Base-by-base conservation (phyloP, 2,113 vertebrate genomes). In the Apaloderma vittatum region DNA sequence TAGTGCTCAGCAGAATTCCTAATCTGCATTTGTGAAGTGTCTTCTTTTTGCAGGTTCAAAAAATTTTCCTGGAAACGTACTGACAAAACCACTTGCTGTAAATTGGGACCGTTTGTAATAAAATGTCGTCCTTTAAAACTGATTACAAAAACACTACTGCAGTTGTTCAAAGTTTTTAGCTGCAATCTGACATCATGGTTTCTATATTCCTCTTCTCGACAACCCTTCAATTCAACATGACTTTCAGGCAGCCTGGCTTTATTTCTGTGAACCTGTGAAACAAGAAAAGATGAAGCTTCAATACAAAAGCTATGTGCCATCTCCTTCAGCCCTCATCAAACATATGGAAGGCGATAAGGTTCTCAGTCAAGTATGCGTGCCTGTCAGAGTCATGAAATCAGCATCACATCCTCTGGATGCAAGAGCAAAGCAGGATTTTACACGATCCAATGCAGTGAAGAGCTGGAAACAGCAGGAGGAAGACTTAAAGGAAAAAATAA, bases 251-350 rank as follows among this genome's bases (percentile, higher is more conserved):
- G 91, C 99, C 99, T 86, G 98, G 98, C 96, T 99, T 99, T 97
- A 98, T 98, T 98, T 99, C 99, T 77, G 98, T 98, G 95, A 99
- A 99, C 98, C 99, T 99, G 98, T n/a, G 93, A 98, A 98, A 96
- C 7, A 20, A 96, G 71, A 97, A 92, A 74, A 96, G 66, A 98
- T 43, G 68, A 91, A 73, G 68, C 80, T 97, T 96, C 93, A 97
- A 95, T 32, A 81, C n/a, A 80, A 87, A 88, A 66, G 85, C 71
- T 67, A 37, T 4, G 36, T 23, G 22, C 30, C 55, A 74, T 48
- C 49, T 16, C 34, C 54, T 57, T 76, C 46, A 89, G 74, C 59
- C 83, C 55, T 84, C 74, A 79, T 23, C 83, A 63, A 73, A 82
- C 34, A 65, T 24, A 82, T 8, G 14, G 27, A 32, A 91, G 81